These are phyloP conservation scores for Pitta sordida DNA, from an alignment of 2,113 vertebrate species.

Conservation along the genomic window DNA sequence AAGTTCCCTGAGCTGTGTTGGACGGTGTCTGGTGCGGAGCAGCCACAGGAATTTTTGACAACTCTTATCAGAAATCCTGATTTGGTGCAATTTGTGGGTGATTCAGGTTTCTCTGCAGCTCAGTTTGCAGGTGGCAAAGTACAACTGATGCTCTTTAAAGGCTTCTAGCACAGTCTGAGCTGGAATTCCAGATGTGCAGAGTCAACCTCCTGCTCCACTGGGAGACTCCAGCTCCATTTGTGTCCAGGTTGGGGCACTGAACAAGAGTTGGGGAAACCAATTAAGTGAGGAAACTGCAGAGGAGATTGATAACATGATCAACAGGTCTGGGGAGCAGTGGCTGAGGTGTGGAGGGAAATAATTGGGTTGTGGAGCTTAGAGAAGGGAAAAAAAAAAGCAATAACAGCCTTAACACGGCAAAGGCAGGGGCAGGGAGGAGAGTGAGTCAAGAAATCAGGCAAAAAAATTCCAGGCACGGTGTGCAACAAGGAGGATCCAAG, in stretches of 20 bases:
- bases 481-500: not conserved
- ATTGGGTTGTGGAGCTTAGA: not conserved
- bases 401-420: not conserved
- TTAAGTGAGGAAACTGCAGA: not conserved
- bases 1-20: not conserved
- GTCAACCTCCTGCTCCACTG: not conserved
- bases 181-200: fast-evolving
- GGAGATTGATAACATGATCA: not conserved
- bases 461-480: not conserved
- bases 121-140: not conserved
- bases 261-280: not conserved
- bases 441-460: not conserved
- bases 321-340: not conserved
- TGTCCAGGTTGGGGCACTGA: not conserved
- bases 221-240: not conserved
- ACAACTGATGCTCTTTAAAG: not conserved
- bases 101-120: not conserved
- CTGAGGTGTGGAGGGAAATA: not conserved
- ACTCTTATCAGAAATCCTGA: not conserved
- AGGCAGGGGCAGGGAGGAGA: not conserved
- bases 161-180: not conserved
- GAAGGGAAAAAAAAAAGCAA: not conserved
- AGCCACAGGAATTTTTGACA: not conserved
- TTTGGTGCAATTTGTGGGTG: not conserved
- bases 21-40: not conserved